Conservation (phyloP, 1,140 invertebrate species). For the Phymorhynchus buccinoides region DNA sequence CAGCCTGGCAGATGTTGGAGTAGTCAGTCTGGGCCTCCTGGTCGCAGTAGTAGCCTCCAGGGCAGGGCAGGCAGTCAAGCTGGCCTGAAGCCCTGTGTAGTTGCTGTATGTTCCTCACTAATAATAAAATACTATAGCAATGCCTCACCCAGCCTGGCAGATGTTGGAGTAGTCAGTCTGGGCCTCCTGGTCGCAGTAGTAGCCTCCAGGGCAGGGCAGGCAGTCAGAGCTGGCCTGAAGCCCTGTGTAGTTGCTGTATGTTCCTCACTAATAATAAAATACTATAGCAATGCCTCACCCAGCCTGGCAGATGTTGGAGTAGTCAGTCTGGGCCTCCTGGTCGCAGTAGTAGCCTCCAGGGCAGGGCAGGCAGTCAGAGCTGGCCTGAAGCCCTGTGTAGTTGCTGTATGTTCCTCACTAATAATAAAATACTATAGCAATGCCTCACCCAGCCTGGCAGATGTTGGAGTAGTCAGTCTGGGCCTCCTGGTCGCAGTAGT, state of each 20-base stretch:
- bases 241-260: slow-evolving; percentile 65
- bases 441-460: slow-evolving; percentile 64
- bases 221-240: slow-evolving; percentile 60
- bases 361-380: slow-evolving; percentile 62
- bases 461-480: slow-evolving; percentile 63
- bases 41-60: slow-evolving; percentile 71
- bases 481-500: slow-evolving; percentile 66
- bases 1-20: slow-evolving; percentile 62
- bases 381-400: slow-evolving; percentile 58
- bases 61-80: slow-evolving; percentile 64
- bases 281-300: too few species aligned
- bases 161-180: slow-evolving; percentile 63
- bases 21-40: slow-evolving; percentile 62
- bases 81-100: slow-evolving; percentile 58
- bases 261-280: too few species aligned
- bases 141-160: slow-evolving; percentile 67
- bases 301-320: slow-evolving; percentile 61
- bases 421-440: too few species aligned
- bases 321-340: slow-evolving; percentile 61
- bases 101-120: slow-evolving; percentile 66
- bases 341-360: slow-evolving; percentile 71
- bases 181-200: slow-evolving; percentile 66
- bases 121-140: too few species aligned
- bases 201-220: slow-evolving; percentile 68
- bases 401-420: slow-evolving; percentile 67